Evolutionary conservation across 2,888 invertebrate genomes (phyloP).

Genomic region (Xestia xanthographa): DNA sequence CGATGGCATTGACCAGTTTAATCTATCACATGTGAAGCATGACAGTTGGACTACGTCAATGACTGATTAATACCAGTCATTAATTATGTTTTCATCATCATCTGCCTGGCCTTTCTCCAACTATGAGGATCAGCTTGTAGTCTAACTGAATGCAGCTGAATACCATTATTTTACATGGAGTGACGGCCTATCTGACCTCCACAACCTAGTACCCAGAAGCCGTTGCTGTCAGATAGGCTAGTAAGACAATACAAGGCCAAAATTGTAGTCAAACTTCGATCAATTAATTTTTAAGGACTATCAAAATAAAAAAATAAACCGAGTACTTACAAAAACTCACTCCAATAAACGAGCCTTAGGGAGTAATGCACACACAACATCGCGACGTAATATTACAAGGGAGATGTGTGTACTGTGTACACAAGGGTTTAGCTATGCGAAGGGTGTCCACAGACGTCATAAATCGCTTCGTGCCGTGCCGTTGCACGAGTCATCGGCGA

Average conservation of each 20-base stretch:
- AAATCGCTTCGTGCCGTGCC: conserved; percentile 75
- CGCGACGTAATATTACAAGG: conserved; percentile 59
- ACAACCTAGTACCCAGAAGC: not conserved
- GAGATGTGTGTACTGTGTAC: conserved; percentile 67
- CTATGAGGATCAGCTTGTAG: not conserved
- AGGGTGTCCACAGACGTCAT: conserved; percentile 77
- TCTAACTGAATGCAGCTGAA: not conserved
- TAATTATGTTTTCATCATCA: not conserved
- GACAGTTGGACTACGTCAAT: not conserved
- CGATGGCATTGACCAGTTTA: not conserved
- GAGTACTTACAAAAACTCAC: conserved; percentile 11
- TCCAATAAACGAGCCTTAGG: conserved; percentile 36
- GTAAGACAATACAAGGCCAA: not conserved
- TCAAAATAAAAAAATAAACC: conserved; percentile 7
- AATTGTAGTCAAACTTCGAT: not conserved
- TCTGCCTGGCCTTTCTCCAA: not conserved
- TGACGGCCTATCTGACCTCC: not conserved
- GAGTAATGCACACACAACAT: conserved; percentile 45
- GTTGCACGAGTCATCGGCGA: conserved; percentile 75
- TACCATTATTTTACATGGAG: not conserved
- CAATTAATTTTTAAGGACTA: not conserved
- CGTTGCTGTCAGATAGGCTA: not conserved
- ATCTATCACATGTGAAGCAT: not conserved
- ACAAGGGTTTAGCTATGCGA: conserved; percentile 71
- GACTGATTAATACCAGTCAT: not conserved